These are phyloP conservation scores for Eupristina koningsbergeri DNA, from an alignment of 1,140 invertebrate species.

Conservation along the genomic window DNA sequence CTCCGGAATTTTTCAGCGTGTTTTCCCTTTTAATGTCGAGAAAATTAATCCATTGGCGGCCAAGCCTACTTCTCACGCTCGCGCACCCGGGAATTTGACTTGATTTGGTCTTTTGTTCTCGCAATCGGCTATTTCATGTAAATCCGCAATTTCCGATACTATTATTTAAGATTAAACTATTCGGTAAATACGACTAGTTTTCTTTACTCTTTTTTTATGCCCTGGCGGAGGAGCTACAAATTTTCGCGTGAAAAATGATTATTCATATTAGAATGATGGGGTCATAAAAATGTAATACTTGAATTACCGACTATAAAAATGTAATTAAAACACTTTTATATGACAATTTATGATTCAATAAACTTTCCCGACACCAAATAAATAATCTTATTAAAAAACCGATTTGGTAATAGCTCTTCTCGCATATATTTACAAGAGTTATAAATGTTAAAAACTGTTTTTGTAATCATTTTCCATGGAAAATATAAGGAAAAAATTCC, in stretches of 20 bases:
- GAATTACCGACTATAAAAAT: not conserved
- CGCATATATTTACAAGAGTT: not conserved
- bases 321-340: not conserved
- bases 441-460: not conserved
- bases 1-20: not conserved
- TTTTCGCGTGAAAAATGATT: not conserved
- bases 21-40: not conserved
- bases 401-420: not conserved
- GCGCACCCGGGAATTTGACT: not conserved
- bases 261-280: not conserved
- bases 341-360: not conserved
- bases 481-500: too few species aligned
- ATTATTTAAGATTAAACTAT: not conserved
- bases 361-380: not conserved
- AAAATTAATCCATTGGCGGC: conserved; percentile 17
- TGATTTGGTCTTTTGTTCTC: not conserved
- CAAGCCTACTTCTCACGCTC: not conserved
- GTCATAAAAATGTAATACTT: not conserved
- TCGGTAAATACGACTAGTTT: not conserved
- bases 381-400: not conserved
- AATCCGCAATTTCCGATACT: not conserved
- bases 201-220: not conserved
- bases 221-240: not conserved
- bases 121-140: not conserved
- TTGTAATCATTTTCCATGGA: not conserved